Evolutionary conservation across 2,113 vertebrate genomes (phyloP).

Genomic region (Taurulus bubalis): DNA sequence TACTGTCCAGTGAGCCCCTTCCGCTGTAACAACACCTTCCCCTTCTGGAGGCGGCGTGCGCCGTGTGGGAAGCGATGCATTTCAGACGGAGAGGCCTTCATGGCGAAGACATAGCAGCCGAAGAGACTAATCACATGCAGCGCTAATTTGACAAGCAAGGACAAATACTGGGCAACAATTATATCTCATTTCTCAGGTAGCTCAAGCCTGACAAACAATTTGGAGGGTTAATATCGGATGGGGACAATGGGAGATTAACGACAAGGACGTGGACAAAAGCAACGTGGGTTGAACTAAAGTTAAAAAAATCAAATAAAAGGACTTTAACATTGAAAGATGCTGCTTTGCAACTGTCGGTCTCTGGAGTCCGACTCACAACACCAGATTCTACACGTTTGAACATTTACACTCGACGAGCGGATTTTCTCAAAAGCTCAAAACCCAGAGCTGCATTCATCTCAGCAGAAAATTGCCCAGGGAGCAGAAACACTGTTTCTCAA

Average conservation of each 20-base stretch:
- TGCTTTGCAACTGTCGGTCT: neutral
- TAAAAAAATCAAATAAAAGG: neutral
- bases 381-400: neutral
- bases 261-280: conserved; percentile 30
- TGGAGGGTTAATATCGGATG: conserved; percentile 8
- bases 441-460: conserved; percentile 3
- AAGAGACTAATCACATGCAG: conserved; percentile 43
- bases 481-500: conserved; percentile 10
- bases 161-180: conserved; percentile 50
- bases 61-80: conserved; percentile 27
- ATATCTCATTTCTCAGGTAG: conserved; percentile 45
- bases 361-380: neutral
- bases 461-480: conserved; percentile 1
- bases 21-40: neutral
- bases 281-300: neutral
- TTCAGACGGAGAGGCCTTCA: neutral
- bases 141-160: conserved; percentile 51
- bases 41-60: neutral
- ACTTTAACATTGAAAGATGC: neutral
- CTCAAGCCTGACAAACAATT: conserved; percentile 37
- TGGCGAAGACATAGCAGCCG: conserved; percentile 22
- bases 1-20: conserved; percentile 22
- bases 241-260: conserved; percentile 18
- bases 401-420: neutral
- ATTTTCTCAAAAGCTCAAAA: conserved; percentile 3